phyloP scores from a whole-genome alignment of 2,113 vertebrate species.

The Phylloscopus whistleri region DNA sequence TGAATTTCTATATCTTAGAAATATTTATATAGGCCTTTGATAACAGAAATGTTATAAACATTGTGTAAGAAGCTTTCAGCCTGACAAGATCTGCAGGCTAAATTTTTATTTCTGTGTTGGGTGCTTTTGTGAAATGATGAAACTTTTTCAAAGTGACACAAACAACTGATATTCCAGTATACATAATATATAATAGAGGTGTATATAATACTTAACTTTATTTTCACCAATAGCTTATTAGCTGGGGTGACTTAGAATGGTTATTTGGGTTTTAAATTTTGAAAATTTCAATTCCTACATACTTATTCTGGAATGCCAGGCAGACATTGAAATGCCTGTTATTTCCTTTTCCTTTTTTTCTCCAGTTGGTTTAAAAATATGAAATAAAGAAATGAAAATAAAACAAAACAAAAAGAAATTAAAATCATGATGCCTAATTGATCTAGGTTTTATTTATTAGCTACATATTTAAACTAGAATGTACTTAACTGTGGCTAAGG shows the following conservation, averaged over 20 bases:
- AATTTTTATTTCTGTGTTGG: not conserved
- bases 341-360: not conserved
- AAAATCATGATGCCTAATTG: not conserved
- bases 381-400: too few relatives aligned
- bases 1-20: not conserved
- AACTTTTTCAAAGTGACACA: not conserved
- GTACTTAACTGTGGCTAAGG: not conserved
- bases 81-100: not conserved
- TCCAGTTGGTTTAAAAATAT: not conserved
- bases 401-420: not conserved
- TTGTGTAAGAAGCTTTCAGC: not conserved
- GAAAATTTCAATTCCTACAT: accelerated
- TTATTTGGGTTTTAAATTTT: not conserved
- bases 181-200: accelerated
- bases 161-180: not conserved
- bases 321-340: not conserved
- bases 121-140: not conserved
- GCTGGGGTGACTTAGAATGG: not conserved
- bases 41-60: not conserved
- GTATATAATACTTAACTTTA: not conserved
- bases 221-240: not conserved
- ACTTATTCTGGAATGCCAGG: not conserved
- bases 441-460: not conserved
- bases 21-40: not conserved
- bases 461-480: not conserved